These are phyloP conservation scores for Penaeus indicus DNA, from an alignment of 1,140 invertebrate genomes.

Conservation along the genomic window DNA sequence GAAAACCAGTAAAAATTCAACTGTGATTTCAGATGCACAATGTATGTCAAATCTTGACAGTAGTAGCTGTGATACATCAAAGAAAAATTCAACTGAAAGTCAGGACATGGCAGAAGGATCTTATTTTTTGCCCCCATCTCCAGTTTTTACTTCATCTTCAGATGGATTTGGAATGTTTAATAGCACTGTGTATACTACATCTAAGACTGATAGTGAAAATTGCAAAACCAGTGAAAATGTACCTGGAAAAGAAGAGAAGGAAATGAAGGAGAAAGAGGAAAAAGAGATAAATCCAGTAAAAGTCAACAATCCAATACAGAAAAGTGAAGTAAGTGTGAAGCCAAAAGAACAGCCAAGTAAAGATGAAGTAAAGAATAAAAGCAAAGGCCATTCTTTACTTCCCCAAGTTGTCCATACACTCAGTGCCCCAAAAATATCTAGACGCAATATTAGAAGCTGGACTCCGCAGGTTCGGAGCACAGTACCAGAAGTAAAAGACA, in stretches of 20 bases:
- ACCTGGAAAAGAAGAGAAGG: not conserved
- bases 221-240: slow-evolving; percentile 68
- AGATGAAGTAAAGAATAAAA: not conserved
- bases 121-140: slow-evolving; percentile 59
- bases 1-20: slow-evolving; percentile 32
- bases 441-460: slow-evolving; percentile 47
- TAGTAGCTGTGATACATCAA: slow-evolving; percentile 57
- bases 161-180: slow-evolving; percentile 43
- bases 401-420: slow-evolving; percentile 48
- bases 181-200: slow-evolving; percentile 22
- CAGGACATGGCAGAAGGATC: slow-evolving; percentile 46
- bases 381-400: slow-evolving; percentile 45
- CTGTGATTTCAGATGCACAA: slow-evolving; percentile 52
- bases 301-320: not conserved
- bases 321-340: not conserved
- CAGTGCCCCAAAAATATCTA: slow-evolving; percentile 47
- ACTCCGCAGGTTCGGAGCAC: slow-evolving; percentile 32
- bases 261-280: not conserved
- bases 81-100: slow-evolving; percentile 65
- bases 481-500: not conserved
- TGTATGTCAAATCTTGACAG: slow-evolving; percentile 38
- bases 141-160: slow-evolving; percentile 60
- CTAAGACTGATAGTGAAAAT: slow-evolving; percentile 13
- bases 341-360: not conserved
- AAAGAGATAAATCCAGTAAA: not conserved